Base-by-base conservation (phyloP, 2,113 vertebrate genomes). In the Zootoca vivipara region DNA sequence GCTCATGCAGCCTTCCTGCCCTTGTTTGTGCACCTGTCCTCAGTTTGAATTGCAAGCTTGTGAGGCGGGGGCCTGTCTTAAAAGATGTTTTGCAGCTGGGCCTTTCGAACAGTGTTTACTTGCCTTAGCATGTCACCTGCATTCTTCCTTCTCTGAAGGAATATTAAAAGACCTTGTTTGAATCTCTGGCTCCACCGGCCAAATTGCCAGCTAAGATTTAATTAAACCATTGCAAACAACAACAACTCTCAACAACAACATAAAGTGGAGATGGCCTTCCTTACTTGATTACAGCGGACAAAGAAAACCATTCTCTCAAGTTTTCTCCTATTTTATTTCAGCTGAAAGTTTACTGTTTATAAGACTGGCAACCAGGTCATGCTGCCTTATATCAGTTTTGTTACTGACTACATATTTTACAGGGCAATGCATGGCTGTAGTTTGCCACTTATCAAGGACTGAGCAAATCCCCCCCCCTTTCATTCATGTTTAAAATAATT, bases 11-110 rank as follows among this genome's bases (percentile, higher is more conserved):
- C 58, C 72, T 77, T 77, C n/a, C 70, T 62, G 9, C 80, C 40
- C 73, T 88, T 75, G 62, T 77, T 82, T 88, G 72, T 88, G 40
- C 81, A 77, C 80, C 40, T 83, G 38, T 56, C 30, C 40, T 52
- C 30, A 3, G 15, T 74, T 75, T 75, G 52, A 38, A 18, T 56
- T 65, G 35, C 22, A 87, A 72, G 28, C 69, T 75, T 75, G 30
- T 82, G 42, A 82, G 16, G 56, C 24, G 7, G 8, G 8, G 9
- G 56, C 6, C 22, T 82, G 24, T 87, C 58, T 82, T 82, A 46
- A 74, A 64, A 35, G 58, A 26, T 26, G 10, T 73, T 28, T 9
- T 64, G 20, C 69, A 64, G 70, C 56, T 74, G 69, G 42, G 56
- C 9, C 18, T 64, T 67, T 67, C 42, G 5, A 67, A 33, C 38